phyloP scores from a whole-genome alignment of 2,113 vertebrate species.

The Oxygymnocypris stewartii region DNA sequence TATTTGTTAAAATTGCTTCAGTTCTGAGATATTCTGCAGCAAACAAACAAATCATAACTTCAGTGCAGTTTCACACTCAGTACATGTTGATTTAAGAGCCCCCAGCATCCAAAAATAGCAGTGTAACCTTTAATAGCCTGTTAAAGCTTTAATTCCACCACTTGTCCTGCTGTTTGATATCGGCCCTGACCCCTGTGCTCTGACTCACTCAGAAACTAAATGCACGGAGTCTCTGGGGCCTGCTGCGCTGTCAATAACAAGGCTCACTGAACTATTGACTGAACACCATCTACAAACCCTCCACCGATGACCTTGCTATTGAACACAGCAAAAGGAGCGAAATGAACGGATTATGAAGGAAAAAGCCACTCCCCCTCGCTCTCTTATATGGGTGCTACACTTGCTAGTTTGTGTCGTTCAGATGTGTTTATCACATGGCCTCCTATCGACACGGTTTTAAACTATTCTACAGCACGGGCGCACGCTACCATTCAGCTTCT shows the following conservation, averaged over 20 bases:
- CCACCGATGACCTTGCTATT: conserved; percentile 44
- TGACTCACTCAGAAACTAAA: conserved; percentile 36
- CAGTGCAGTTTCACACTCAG: background rate
- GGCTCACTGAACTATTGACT: conserved; percentile 56
- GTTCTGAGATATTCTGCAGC: background rate
- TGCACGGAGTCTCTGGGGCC: conserved; percentile 38
- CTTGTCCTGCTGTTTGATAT: conserved; percentile 53
- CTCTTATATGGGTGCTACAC: conserved; percentile 13
- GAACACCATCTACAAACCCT: conserved; percentile 44
- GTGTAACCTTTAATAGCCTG: conserved; percentile 40
- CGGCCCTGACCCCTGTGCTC: conserved; percentile 36
- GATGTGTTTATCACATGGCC: background rate
- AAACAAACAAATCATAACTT: background rate
- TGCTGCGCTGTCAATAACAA: conserved; percentile 51
- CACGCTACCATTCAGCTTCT: background rate
- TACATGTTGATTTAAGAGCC: conserved; percentile 21
- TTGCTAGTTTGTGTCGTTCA: background rate
- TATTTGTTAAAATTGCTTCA: background rate
- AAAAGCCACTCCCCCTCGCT: conserved; percentile 14
- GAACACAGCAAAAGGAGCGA: conserved; percentile 36
- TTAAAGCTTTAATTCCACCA: conserved; percentile 52
- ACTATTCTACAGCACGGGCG: background rate
- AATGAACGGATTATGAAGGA: conserved; percentile 26
- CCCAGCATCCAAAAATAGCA: conserved; percentile 31
- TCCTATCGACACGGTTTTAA: background rate